Percentiles rank a stretch among this genome's conserved stretches.
These are phyloP conservation scores for Sparus aurata DNA, from an alignment of 2,797 vertebrate genomes.

Conservation along the genomic window DNA sequence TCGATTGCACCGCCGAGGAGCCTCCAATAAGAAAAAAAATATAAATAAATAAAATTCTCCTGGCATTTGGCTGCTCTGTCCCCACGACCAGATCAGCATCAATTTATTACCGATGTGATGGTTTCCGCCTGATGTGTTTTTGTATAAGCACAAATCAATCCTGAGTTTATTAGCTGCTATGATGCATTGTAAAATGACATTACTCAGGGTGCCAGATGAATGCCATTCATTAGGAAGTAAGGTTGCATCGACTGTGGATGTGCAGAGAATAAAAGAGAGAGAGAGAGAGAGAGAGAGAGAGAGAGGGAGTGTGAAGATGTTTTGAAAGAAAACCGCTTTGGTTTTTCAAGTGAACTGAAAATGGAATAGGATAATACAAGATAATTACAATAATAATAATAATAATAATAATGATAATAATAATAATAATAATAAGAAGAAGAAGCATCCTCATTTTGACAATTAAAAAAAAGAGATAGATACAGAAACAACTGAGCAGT, in stretches of 20 bases:
- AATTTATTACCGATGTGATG: conserved; percentile 82
- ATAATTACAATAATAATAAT: too few relatives aligned
- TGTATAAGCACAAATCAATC: conserved; percentile 84
- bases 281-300: conserved; percentile 7
- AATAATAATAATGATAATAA: too few relatives aligned
- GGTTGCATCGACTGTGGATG: conserved; percentile 53
- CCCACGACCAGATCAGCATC: conserved; percentile 75
- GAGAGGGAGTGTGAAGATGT: not conserved
- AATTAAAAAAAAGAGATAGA: too few relatives aligned
- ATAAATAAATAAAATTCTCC: conserved; percentile 68
- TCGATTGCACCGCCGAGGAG: conserved; percentile 77
- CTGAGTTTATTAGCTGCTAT: conserved; percentile 77
- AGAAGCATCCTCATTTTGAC: too few relatives aligned
- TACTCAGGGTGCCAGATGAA: conserved; percentile 69
- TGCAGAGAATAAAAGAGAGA: conserved; percentile 41
- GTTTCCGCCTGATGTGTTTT: conserved; percentile 79
- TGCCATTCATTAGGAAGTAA: conserved; percentile 65
- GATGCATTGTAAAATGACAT: conserved; percentile 76
- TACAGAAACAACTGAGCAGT: too few relatives aligned
- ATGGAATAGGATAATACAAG: too few relatives aligned
- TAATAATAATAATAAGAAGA: too few relatives aligned
- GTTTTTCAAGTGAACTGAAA: not conserved
- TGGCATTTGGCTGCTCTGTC: conserved; percentile 74
- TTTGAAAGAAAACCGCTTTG: not conserved
- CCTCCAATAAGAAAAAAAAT: conserved; percentile 55